Evolutionary conservation across 2,888 invertebrate genomes (phyloP).

Genomic region (Temnothorax ravouxi): DNA sequence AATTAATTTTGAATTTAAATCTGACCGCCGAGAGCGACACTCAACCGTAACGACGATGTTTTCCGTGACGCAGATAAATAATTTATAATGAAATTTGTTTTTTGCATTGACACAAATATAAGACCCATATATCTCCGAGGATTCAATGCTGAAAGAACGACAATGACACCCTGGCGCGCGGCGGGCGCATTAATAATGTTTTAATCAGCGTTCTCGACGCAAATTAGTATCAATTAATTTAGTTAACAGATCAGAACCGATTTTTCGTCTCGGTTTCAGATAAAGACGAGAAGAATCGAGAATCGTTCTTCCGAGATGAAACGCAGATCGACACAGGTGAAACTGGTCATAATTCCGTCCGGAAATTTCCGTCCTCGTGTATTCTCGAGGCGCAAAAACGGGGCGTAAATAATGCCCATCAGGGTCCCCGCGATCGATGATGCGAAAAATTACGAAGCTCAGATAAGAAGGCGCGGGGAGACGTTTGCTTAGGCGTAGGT

Average conservation of each 20-base stretch:
- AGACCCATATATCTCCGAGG: neutral
- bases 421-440: neutral
- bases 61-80: neutral
- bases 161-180: neutral
- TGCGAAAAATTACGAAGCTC: slow-evolving; percentile 18
- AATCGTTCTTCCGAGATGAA: neutral
- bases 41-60: neutral
- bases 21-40: slow-evolving; percentile 5
- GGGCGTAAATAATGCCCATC: neutral
- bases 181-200: neutral
- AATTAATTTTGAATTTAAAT: slow-evolving; percentile 19
- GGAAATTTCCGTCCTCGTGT: neutral
- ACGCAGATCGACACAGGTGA: neutral
- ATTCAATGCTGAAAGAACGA: neutral
- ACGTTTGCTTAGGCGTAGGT: neutral
- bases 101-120: neutral
- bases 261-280: neutral
- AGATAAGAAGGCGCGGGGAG: neutral
- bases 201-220: neutral
- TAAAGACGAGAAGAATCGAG: too few relatives aligned
- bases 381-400: neutral
- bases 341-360: neutral
- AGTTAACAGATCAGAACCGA: neutral
- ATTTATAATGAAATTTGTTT: neutral
- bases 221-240: neutral